Evolutionary conservation across 2,113 vertebrate species (phyloP).

Genomic region (Menura novaehollandiae): DNA sequence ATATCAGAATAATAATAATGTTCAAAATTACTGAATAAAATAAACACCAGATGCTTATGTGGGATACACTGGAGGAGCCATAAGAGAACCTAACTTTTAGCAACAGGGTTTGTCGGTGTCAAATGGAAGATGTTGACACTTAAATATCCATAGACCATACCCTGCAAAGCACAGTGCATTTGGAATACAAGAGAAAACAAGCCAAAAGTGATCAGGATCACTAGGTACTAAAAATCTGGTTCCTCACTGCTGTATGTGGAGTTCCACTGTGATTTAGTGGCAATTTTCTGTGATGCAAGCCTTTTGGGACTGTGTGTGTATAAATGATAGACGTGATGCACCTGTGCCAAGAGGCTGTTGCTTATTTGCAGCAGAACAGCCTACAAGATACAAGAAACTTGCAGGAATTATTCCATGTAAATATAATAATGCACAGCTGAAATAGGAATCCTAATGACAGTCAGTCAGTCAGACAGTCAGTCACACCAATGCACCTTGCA

Average conservation of each 20-base stretch:
- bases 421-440: not conserved
- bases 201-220: not conserved
- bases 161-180: not conserved
- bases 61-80: not conserved
- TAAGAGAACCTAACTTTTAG: not conserved
- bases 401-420: not conserved
- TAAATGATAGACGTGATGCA: not conserved
- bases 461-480: not conserved
- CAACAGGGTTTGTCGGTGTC: not conserved
- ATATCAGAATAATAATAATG: not conserved
- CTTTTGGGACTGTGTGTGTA: not conserved
- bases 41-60: not conserved
- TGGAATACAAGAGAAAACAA: not conserved
- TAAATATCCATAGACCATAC: not conserved
- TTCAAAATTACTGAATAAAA: not conserved
- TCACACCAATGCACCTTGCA: not conserved
- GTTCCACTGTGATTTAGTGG: not conserved
- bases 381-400: not conserved
- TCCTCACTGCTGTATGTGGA: not conserved
- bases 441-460: not conserved
- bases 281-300: not conserved
- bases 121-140: not conserved
- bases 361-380: not conserved
- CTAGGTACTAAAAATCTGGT: not conserved
- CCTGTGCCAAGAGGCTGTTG: not conserved